Base-by-base conservation (phyloP, 2,797 vertebrate species). In the Gadopsis marmoratus region DNA sequence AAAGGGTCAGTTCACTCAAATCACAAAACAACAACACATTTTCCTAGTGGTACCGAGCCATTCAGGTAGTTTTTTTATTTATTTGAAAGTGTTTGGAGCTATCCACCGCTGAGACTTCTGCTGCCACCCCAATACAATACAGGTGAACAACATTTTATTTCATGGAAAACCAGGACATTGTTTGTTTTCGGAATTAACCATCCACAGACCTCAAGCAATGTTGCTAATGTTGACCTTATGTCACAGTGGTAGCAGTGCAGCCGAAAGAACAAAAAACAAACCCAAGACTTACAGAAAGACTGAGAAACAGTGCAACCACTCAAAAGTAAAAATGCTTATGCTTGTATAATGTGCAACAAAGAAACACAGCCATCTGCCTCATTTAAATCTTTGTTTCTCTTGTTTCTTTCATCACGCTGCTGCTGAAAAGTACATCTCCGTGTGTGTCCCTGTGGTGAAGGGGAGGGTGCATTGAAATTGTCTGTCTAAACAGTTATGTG, bases 401-500 rank as follows among this genome's bases (percentile, higher is more conserved):
- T 35, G 31, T 81, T 74, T 85, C 78, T 87, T 85, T 84, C 48
- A 85, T 62, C 61, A 48, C 68, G n/a, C n/a, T n/a, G 43, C 8
- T 33, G 13, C 31, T 77, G 70, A 69, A 79, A 71, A 66, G 51
- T 76, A 37, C 35, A 19, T 58, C 47, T 81, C 33, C 66, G 26
- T 70, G 69, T 82, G 73, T 63, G 48, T 55, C 7, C 33, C 37
- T 74, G 74, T 55, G 59, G 69, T 78, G 59, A 74, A 74, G 75
- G 78, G 81, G 48, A 47, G 74, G 85, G 67, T 53, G 76, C 66
- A n/a, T 48, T 81, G 74, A 82, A 71, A 78, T 90, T 89, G 89
- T 85, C 87, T 91, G 90, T 92, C 84, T 81, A 91, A 93, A 92
- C 88, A 92, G 81, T 69, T 63, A 54, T 74, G 68, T 79, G 73